These are phyloP conservation scores for Melanargia galathea DNA, from an alignment of 2,888 invertebrate species.

Conservation along the genomic window DNA sequence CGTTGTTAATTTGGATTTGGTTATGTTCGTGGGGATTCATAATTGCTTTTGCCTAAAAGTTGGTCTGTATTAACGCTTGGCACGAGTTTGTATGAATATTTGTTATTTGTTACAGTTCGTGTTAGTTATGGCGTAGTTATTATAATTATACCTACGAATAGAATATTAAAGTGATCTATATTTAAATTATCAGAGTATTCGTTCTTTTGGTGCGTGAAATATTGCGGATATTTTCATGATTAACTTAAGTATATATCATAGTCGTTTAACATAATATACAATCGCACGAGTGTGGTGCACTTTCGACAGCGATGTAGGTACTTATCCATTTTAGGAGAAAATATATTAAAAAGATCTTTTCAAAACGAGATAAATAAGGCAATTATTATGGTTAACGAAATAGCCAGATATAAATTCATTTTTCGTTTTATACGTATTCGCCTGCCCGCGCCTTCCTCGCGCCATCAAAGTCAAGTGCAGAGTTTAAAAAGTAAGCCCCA, in stretches of 20 bases:
- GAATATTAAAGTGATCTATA: neutral
- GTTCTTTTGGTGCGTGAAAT: too few relatives aligned
- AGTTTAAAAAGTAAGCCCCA: slow-evolving; percentile 26
- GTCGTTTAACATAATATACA: too few relatives aligned
- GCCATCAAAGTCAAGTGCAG: slow-evolving; percentile 30
- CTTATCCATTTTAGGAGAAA: too few relatives aligned
- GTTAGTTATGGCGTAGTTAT: neutral
- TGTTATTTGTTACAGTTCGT: slow-evolving; percentile 15
- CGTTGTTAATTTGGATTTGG: slow-evolving; percentile 33
- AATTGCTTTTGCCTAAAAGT: slow-evolving; percentile 17
- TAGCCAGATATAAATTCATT: slow-evolving; percentile 7
- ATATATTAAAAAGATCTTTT: neutral
- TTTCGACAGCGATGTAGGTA: too few relatives aligned
- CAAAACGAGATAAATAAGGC: neutral
- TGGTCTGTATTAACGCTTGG: slow-evolving; percentile 11
- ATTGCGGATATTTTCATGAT: too few relatives aligned
- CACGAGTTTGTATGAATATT: slow-evolving; percentile 11
- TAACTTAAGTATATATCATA: too few relatives aligned
- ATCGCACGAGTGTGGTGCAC: too few relatives aligned
- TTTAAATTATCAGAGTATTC: neutral
- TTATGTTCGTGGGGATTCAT: slow-evolving; percentile 26
- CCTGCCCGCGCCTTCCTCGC: slow-evolving; percentile 1
- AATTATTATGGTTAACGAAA: neutral
- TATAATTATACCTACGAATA: too few relatives aligned
- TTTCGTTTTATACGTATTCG: neutral